phyloP scores from a whole-genome alignment of 2,888 invertebrate genomes.

The Caenorhabditis panamensis region DNA sequence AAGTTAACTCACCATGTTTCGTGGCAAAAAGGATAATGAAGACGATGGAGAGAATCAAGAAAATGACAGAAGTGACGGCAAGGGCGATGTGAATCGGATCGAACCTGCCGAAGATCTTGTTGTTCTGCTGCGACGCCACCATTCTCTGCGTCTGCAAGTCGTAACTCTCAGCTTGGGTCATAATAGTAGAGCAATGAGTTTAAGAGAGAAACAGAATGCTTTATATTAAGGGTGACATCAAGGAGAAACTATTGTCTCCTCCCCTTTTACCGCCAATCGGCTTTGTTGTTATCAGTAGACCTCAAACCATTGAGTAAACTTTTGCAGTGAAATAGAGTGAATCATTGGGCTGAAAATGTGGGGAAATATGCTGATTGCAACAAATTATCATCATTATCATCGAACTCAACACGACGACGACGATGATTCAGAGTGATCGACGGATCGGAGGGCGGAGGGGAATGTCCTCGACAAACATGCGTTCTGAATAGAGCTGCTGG shows the following conservation, averaged over 20 bases:
- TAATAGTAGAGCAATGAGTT: not conserved
- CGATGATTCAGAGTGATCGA: constrained; percentile 36
- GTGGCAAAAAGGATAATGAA: constrained; percentile 60
- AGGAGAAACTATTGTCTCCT: constrained; percentile 6
- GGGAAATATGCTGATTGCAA: constrained; percentile 5
- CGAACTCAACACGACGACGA: constrained; percentile 16
- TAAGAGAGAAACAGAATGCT: constrained; percentile 5
- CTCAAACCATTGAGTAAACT: constrained; percentile 39
- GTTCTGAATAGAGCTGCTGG: constrained; percentile 30
- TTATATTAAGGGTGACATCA: constrained; percentile 28
- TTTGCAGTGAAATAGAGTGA: constrained; percentile 28
- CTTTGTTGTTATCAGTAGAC: constrained; percentile 31
- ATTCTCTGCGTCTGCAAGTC: constrained; percentile 52
- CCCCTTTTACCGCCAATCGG: constrained; percentile 26
- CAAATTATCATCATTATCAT: constrained; percentile 48
- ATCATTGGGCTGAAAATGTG: constrained; percentile 19
- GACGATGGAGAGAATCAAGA: constrained; percentile 56
- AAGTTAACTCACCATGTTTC: constrained; percentile 44
- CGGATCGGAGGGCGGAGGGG: not conserved
- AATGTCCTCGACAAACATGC: constrained; percentile 28
- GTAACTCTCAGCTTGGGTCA: constrained; percentile 51
- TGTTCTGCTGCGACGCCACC: constrained; percentile 30
- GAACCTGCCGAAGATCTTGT: constrained; percentile 49
- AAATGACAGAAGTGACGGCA: constrained; percentile 48
- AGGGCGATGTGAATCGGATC: constrained; percentile 56